Base-by-base conservation (phyloP, 2,888 invertebrate genomes). In the Andrena bicolor region DNA sequence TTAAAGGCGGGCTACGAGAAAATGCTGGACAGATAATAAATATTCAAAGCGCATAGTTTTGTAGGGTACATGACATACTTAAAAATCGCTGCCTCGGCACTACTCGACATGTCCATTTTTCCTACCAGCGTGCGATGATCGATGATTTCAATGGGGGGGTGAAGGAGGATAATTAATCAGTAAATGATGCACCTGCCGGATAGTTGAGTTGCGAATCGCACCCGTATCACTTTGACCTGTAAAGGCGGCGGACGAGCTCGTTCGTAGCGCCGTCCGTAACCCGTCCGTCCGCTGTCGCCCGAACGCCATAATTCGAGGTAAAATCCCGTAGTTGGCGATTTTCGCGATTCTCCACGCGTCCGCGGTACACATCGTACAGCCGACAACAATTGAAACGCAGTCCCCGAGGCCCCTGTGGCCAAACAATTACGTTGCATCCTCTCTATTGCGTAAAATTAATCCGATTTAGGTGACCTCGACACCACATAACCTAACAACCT, bases 391-490 rank as follows among this genome's bases (percentile, higher is more conserved):
- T 71, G 79, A 70, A 81, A 81, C 87, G 79, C 68, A 78, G 74
- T 74, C 84, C 41, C 77, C 79, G 82, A 73, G 79, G 70, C 73
- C 84, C 84, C 78, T 65, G 82, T 85, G 76, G 68, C 72, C 82
- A 80, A 86, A 84, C 89, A 89, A 90, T 92, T 90, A 89, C 90
- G 86, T 89, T 89, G 87, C 89, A 87, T 92, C 87, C 88, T 78
- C 82, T 85, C 81, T 90, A 91, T 93, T 93, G 93, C 92, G 92
- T 92, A 93, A 93, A 93, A 92, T 92, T 92, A 93, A 93, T 93
- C 92, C 92, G 89, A 93, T 93, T 93, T 92, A 92, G 90, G 90
- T 92, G 93, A 93, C 93, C 93, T 93, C 93, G 92, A 88, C 84
- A 82, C 82, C 87, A 90, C 90, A 90, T 91, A 91, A 91, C 91